Evolutionary conservation across 1,140 invertebrate genomes (phyloP), one percentile per base, ranked within the genome.

Genomic region (Magallana gigas): DNA sequence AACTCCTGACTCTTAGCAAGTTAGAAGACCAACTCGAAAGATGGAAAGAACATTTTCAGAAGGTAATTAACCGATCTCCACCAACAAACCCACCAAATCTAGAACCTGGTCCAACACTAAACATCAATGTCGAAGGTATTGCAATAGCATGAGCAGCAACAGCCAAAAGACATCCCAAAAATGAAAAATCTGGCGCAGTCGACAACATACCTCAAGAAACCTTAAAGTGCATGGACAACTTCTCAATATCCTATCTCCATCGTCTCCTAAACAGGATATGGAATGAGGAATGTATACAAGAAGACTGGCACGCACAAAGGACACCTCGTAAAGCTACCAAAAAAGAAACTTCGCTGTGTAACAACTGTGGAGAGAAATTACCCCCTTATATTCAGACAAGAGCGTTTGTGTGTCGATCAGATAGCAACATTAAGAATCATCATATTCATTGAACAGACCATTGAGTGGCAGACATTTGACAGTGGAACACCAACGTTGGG

Each of bases 371-470:
- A 62, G 60, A 62, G 60, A 1, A 62, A 62, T 62, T 62, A n/a
- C n/a, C 14, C 12, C 76, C 86, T 60, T 84, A 91, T 87, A 48
- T 48, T 48, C 56, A 29, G 85, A 23, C 36, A 81, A 60, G 87
- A 87, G 8, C 84, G 71, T 59, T 88, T 84, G 58, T 90, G 91
- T 68, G 89, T 85, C 23, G 88, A 91, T 89, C 91, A 91, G 68
- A 91, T 90, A 56, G 86, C 89, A 1, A 91, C 89, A 8, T 59
- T 88, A 36, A 36, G 88, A 23, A 90, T 91, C 3, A 91, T 91
- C 76, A 23, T 23, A 23, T 1, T 23, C 23, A 81, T 93, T 1
- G 89, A 93, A 82, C 91, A 93, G 85, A 89, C 88, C 58, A 57
- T 86, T 16, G 90, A 93, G 89, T 91, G 90, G 89, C 88, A 89